Evolutionary conservation across 2,113 vertebrate species (phyloP).

Genomic region (Phaethon lepturus): DNA sequence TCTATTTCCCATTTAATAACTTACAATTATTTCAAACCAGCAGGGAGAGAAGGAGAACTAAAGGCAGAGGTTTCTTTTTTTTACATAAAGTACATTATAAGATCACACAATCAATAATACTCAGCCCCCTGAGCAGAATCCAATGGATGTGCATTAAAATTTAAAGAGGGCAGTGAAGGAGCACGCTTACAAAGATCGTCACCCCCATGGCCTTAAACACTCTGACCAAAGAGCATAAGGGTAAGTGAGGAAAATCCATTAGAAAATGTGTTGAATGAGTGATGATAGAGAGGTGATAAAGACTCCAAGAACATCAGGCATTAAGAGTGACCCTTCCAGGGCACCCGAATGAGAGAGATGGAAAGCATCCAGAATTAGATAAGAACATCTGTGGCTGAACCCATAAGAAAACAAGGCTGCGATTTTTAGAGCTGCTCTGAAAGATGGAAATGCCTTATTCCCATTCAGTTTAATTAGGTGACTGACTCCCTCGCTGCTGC

Average conservation of each 20-base stretch:
- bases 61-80: not conserved
- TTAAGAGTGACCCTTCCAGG: not conserved
- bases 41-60: not conserved
- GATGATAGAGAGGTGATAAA: not conserved
- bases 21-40: conserved; percentile 3
- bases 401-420: not conserved
- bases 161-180: conserved; percentile 32
- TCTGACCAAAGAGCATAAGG: not conserved
- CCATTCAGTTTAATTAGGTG: conserved; percentile 2
- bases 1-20: not conserved
- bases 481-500: not conserved
- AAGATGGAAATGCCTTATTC: not conserved
- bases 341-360: not conserved
- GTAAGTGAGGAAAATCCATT: conserved; percentile 6
- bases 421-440: conserved; percentile 26
- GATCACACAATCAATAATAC: conserved; percentile 15
- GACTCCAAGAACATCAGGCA: not conserved
- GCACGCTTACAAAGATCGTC: not conserved
- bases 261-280: not conserved
- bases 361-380: not conserved
- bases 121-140: not conserved
- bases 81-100: not conserved
- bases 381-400: not conserved
- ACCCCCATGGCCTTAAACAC: not conserved
- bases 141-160: conserved; percentile 1